Base-by-base conservation (phyloP, 2,888 invertebrate species). In the Emmelina monodactyla region DNA sequence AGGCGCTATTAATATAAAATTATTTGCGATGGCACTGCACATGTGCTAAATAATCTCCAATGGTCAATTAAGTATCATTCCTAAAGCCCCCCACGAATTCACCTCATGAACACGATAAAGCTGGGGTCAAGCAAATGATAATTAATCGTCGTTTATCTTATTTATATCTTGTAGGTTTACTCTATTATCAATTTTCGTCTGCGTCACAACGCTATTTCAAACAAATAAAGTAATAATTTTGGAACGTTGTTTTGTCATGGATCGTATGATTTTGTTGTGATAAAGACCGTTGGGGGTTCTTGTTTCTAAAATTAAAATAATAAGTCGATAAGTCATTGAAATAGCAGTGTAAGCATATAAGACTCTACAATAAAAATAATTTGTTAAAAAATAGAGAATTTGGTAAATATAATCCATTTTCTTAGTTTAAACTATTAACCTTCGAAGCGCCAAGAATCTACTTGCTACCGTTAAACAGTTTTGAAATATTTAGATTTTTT, bases 71-170 rank as follows among this genome's bases (percentile, higher is more conserved):
- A 43, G 25, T 7, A 25, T 7, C 9, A 25, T 32, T 37, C 45
- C 50, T 49, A 40, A 50, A 46, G 56, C 64, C 76, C 76, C 76
- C 76, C 76, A 76, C 76, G 71, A 59, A 67, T 55, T 59, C 60
- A 60, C 57, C 67, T 64, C 73, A 67, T 75, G 75, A 51, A 44
- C 53, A 44, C 38, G 69, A 75, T 72, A 71, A 59, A n/a, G n/a
- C 45, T 34, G 42, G 53, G 65, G 68, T 68, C 64, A 64, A 43
- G 44, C 11, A 25, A 9, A 25, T 25, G 11, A 25, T 25, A n/a
- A 25, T 25, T n/a, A n/a, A n/a, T n/a, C 47, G 43, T 49, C 40
- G 42, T 56, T 55, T 56, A 47, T 48, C 47, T 50, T 43, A 46
- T 45, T 51, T 48, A 9, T 25, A 25, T 48, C 47, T 46, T 45